Evolutionary conservation across 2,888 invertebrate genomes (phyloP).

Genomic region (Cataglyphis rosenhaueri): DNA sequence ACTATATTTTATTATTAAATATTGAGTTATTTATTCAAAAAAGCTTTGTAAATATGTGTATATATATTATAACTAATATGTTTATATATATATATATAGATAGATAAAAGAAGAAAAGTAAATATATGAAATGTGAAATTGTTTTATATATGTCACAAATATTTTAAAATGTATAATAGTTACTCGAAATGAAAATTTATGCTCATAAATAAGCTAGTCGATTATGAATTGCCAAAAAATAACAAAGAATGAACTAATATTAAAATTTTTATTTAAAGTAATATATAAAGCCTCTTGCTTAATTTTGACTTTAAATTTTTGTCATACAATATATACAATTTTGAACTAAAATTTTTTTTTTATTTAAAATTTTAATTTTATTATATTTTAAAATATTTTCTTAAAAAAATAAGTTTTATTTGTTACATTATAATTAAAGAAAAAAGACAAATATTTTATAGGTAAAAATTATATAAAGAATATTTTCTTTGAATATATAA

Average conservation of each 20-base stretch:
- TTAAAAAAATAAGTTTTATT: not conserved
- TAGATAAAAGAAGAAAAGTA: not conserved
- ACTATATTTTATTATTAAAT: not conserved
- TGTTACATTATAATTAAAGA: not conserved
- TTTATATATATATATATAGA: not conserved
- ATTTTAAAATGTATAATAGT: not conserved
- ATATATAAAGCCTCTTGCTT: no score
- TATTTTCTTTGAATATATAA: no score
- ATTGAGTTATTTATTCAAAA: not conserved
- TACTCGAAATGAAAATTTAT: not conserved
- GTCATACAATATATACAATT: no score
- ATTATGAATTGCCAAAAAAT: no score
- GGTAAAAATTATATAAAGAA: no score
- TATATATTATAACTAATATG: not conserved
- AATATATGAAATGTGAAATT: not conserved
- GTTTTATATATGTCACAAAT: not conserved
- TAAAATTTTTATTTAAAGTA: no score
- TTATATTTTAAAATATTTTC: not conserved
- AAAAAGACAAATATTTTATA: no score
- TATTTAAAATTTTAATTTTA: not conserved
- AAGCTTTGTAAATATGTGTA: conserved; percentile 19
- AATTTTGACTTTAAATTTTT: no score
- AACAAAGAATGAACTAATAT: not conserved
- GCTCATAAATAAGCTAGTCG: not conserved
- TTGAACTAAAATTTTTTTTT: not conserved